phyloP scores from a whole-genome alignment of 2,113 vertebrate species.

The Eulemur macaco region DNA sequence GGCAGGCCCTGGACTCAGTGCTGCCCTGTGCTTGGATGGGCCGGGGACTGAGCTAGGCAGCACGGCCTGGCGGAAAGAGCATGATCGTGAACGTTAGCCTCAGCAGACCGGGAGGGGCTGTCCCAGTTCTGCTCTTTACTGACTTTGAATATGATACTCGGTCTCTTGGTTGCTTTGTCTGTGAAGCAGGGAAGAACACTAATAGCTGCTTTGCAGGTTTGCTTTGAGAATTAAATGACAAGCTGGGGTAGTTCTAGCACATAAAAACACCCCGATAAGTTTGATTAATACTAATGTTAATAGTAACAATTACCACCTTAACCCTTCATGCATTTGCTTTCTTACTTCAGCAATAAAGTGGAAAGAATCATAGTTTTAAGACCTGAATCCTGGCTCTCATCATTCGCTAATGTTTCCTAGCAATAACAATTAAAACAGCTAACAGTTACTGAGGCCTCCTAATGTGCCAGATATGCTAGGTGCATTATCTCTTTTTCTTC shows the following conservation, averaged over 20 bases:
- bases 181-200: not conserved
- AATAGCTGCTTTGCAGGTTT: not conserved
- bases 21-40: not conserved
- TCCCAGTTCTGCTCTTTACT: not conserved
- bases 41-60: not conserved
- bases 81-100: not conserved
- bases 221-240: conserved; percentile 24
- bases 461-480: not conserved
- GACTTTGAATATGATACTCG: not conserved
- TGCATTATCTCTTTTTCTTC: not conserved
- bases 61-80: not conserved
- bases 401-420: not conserved
- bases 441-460: not conserved
- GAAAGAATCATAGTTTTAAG: not conserved
- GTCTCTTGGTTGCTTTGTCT: not conserved
- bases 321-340: not conserved
- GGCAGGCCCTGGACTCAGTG: not conserved
- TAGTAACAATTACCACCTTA: not conserved
- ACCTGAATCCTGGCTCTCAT: not conserved
- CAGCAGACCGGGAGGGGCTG: not conserved
- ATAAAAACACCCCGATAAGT: not conserved
- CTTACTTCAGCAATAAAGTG: not conserved
- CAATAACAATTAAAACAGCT: not conserved
- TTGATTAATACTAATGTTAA: not conserved
- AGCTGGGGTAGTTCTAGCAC: not conserved